A percentile compares a stretch with the other conserved stretches of the same genome.
phyloP scores from a whole-genome alignment of 2,888 invertebrate species.

The Drosophila rubida region DNA sequence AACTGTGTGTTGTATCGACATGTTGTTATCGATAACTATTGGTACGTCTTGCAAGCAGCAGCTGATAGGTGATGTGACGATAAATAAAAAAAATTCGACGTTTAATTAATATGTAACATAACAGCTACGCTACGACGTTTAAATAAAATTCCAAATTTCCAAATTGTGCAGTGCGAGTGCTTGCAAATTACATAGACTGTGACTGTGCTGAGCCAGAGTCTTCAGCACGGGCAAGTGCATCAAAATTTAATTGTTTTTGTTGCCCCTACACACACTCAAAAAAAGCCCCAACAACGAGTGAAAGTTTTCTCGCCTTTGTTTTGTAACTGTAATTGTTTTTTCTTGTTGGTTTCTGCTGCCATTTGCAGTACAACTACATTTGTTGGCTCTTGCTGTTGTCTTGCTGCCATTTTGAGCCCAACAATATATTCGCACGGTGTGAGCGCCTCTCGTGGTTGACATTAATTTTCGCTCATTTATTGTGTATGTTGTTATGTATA shows the following conservation, averaged over 20 bases:
- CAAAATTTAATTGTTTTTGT: slow-evolving; percentile 28
- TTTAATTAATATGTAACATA: slow-evolving; percentile 64
- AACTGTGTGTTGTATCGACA: slow-evolving; percentile 14
- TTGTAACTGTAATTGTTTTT: slow-evolving; percentile 68
- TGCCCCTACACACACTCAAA: slow-evolving; percentile 17
- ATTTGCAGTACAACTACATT: neutral
- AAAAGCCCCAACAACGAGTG: slow-evolving; percentile 60
- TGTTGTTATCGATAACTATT: slow-evolving; percentile 44
- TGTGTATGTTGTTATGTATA: slow-evolving; percentile 36
- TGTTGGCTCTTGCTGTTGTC: neutral
- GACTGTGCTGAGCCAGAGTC: slow-evolving; percentile 46
- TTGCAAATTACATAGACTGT: slow-evolving; percentile 36
- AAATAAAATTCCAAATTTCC: slow-evolving; percentile 67
- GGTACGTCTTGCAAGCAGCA: slow-evolving; percentile 46
- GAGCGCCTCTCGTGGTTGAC: slow-evolving; percentile 47
- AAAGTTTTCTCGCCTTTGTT: slow-evolving; percentile 77
- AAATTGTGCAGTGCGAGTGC: slow-evolving; percentile 54
- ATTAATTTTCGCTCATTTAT: slow-evolving; percentile 56
- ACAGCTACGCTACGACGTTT: slow-evolving; percentile 56
- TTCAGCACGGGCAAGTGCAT: slow-evolving; percentile 55
- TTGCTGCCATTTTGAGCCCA: slow-evolving; percentile 44
- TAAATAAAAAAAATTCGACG: slow-evolving; percentile 64
- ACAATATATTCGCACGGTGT: slow-evolving; percentile 45
- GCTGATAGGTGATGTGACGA: slow-evolving; percentile 72
- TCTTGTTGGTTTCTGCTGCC: slow-evolving; percentile 12